phyloP scores from a whole-genome alignment of 2,113 vertebrate species.

The Eurypyga helias region DNA sequence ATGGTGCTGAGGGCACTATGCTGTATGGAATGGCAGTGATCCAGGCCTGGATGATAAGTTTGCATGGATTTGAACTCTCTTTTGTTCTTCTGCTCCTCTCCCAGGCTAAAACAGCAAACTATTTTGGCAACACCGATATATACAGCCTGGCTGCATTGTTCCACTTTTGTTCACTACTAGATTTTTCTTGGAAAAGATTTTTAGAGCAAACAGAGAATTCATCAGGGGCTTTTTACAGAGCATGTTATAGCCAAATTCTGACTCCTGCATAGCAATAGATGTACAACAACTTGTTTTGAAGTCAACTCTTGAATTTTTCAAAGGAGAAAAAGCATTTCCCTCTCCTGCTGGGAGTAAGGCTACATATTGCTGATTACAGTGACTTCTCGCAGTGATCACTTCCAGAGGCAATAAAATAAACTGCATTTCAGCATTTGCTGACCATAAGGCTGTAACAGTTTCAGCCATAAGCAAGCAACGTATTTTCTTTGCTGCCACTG shows the following conservation, averaged over 20 bases:
- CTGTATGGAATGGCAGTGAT: neutral
- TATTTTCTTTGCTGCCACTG: neutral
- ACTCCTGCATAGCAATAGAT: neutral
- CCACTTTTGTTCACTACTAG: neutral
- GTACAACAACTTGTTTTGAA: neutral
- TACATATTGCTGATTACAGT: neutral
- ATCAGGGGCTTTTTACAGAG: neutral
- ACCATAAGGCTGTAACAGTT: neutral
- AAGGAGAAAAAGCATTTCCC: neutral
- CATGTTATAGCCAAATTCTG: neutral
- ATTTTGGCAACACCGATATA: neutral
- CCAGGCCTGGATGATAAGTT: neutral
- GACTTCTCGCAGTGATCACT: neutral
- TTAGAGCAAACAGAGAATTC: neutral
- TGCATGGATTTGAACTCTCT: neutral
- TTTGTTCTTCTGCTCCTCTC: neutral
- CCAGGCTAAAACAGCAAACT: neutral
- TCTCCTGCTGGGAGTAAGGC: neutral
- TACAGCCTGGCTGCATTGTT: neutral
- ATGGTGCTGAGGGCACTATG: neutral
- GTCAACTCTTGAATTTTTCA: neutral
- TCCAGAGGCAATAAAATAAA: constrained; percentile 23
- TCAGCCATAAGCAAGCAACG: neutral
- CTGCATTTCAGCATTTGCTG: constrained; percentile 12
- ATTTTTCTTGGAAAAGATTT: neutral